Evolutionary conservation across 2,797 vertebrate genomes (phyloP).

Genomic region (Tympanoctomys barrerae): DNA sequence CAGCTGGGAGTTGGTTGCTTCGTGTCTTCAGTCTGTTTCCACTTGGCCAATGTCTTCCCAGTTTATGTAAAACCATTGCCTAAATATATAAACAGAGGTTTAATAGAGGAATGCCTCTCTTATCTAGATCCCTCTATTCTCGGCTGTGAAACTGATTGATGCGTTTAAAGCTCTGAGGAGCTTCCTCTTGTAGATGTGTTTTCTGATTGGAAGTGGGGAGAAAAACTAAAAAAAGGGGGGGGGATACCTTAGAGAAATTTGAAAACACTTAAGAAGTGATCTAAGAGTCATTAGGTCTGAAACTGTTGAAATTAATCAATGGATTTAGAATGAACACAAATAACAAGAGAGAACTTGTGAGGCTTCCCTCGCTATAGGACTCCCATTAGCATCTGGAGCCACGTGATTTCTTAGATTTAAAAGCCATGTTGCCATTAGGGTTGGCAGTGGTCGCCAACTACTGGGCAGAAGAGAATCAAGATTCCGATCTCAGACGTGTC

Average conservation of each 20-base stretch:
- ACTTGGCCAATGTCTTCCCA: background rate
- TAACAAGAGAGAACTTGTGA: background rate
- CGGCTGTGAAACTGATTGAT: slow-evolving; percentile 76
- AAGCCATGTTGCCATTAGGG: background rate
- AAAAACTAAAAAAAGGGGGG: background rate
- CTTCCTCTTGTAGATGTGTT: slow-evolving; percentile 42
- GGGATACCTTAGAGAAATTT: background rate
- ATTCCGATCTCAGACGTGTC: slow-evolving; percentile 64
- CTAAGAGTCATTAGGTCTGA: background rate
- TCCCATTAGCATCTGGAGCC: background rate
- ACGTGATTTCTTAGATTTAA: background rate
- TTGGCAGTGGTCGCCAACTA: background rate
- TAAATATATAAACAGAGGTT: slow-evolving; percentile 62
- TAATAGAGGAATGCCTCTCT: slow-evolving; percentile 55
- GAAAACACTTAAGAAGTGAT: background rate
- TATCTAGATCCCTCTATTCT: slow-evolving; percentile 36
- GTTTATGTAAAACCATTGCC: slow-evolving; percentile 27
- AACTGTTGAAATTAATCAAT: background rate
- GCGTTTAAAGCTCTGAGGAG: slow-evolving; percentile 66
- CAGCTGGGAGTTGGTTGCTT: slow-evolving; percentile 47
- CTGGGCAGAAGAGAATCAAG: slow-evolving; percentile 47
- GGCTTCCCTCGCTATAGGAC: background rate
- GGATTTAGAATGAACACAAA: slow-evolving; percentile 28
- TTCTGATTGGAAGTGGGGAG: slow-evolving; percentile 18
- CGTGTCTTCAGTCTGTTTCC: slow-evolving; percentile 49